These are phyloP conservation scores for Drosophila nigritarsus DNA, from an alignment of 2,888 invertebrate species.

Conservation along the genomic window DNA sequence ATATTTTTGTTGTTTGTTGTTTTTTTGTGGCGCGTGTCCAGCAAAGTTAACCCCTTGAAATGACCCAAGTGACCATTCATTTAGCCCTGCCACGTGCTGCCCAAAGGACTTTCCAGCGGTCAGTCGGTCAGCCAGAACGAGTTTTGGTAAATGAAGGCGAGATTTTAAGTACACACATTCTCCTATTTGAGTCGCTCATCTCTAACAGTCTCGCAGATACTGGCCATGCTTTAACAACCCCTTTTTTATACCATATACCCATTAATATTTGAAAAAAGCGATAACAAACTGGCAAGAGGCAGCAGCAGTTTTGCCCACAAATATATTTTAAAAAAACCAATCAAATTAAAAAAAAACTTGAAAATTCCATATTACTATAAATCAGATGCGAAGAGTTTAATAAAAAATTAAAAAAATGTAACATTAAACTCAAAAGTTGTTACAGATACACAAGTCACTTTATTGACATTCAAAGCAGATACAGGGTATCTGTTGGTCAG, in stretches of 20 bases:
- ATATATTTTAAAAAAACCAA: neutral
- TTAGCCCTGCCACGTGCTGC: conserved; percentile 63
- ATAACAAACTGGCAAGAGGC: neutral
- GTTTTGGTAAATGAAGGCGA: conserved; percentile 16
- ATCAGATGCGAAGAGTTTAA: neutral
- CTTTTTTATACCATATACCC: conserved; percentile 38
- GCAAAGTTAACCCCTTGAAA: conserved; percentile 56
- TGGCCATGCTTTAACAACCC: conserved; percentile 59
- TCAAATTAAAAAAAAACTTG: neutral
- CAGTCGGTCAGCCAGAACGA: conserved; percentile 41
- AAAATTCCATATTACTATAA: neutral
- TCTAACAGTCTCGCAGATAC: neutral
- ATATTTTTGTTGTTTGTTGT: conserved; percentile 33
- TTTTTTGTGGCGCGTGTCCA: conserved; percentile 58
- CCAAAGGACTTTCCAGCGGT: conserved; percentile 60
- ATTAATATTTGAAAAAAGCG: neutral
- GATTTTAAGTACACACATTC: neutral
- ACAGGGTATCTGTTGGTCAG: neutral
- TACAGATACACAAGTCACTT: neutral
- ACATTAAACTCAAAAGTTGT: neutral
- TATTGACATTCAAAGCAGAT: neutral
- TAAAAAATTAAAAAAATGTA: neutral
- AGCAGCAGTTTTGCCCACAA: neutral
- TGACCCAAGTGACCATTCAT: conserved; percentile 50
- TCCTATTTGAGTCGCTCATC: neutral